A percentile compares a stretch with the other conserved stretches of the same genome.
phyloP scores from a whole-genome alignment of 1,140 invertebrate genomes.

The Hyles euphorbiae region DNA sequence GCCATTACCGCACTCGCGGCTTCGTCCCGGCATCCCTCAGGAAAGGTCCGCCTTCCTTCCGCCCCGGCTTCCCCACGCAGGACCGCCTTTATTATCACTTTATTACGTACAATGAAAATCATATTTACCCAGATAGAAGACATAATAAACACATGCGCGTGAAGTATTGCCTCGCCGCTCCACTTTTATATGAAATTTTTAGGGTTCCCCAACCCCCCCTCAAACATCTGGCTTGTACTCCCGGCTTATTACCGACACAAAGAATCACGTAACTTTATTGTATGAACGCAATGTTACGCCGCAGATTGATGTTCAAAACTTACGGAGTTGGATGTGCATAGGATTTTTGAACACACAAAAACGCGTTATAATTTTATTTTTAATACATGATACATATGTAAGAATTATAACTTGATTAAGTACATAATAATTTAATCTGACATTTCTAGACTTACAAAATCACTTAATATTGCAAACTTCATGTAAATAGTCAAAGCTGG shows the following conservation, averaged over 20 bases:
- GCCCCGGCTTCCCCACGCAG: conserved; percentile 25
- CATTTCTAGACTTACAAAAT: too few relatives aligned
- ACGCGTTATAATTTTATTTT: too few relatives aligned
- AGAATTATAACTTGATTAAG: too few relatives aligned
- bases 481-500: too few relatives aligned
- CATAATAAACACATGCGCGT: conserved; percentile 49
- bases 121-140: conserved; percentile 46
- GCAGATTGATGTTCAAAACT: neutral
- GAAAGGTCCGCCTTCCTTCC: conserved; percentile 53
- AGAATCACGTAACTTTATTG: conserved; percentile 35
- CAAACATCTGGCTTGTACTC: conserved; percentile 35
- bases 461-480: too few relatives aligned
- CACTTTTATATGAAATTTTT: conserved; percentile 27
- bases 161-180: conserved; percentile 29
- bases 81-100: conserved; percentile 44
- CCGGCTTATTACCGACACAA: conserved; percentile 45
- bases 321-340: too few relatives aligned
- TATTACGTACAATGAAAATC: conserved; percentile 55
- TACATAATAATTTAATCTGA: too few relatives aligned
- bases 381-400: too few relatives aligned
- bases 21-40: conserved; percentile 27
- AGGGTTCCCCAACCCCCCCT: neutral
- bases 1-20: conserved; percentile 24
- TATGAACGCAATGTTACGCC: conserved; percentile 4
- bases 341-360: too few relatives aligned